These are phyloP conservation scores for Onychostoma macrolepis DNA, from an alignment of 2,113 vertebrate species.

Conservation along the genomic window DNA sequence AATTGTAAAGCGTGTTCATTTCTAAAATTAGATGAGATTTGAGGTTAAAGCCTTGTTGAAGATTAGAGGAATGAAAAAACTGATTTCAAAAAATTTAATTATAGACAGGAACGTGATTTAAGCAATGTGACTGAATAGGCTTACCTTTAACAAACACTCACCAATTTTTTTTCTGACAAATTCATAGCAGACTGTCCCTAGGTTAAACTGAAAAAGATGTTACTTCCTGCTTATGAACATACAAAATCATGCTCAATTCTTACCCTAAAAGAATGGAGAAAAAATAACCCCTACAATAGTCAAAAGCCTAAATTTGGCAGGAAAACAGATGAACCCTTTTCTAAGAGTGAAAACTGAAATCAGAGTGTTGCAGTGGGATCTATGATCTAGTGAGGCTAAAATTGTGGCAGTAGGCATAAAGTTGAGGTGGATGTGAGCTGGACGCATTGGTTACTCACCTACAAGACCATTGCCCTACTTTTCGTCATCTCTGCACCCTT, in stretches of 20 bases:
- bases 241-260: not conserved
- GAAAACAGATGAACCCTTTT: not conserved
- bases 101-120: not conserved
- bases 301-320: not conserved
- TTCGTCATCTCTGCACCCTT: slow-evolving; percentile 51
- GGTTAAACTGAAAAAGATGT: not conserved
- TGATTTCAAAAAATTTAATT: not conserved
- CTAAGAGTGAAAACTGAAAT: not conserved
- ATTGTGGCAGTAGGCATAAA: not conserved
- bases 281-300: not conserved
- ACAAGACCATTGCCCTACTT: slow-evolving; percentile 55
- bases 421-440: slow-evolving; percentile 47
- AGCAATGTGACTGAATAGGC: not conserved
- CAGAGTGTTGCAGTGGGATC: not conserved
- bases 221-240: not conserved
- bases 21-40: not conserved
- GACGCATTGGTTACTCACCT: slow-evolving; percentile 62
- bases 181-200: not conserved
- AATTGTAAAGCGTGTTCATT: not conserved
- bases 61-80: not conserved
- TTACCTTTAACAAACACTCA: not conserved
- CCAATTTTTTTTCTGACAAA: not conserved
- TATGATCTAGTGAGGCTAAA: not conserved
- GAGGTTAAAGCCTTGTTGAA: not conserved
- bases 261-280: not conserved